Conservation (phyloP, 2,113 vertebrate species). For the Channa maculata region DNA sequence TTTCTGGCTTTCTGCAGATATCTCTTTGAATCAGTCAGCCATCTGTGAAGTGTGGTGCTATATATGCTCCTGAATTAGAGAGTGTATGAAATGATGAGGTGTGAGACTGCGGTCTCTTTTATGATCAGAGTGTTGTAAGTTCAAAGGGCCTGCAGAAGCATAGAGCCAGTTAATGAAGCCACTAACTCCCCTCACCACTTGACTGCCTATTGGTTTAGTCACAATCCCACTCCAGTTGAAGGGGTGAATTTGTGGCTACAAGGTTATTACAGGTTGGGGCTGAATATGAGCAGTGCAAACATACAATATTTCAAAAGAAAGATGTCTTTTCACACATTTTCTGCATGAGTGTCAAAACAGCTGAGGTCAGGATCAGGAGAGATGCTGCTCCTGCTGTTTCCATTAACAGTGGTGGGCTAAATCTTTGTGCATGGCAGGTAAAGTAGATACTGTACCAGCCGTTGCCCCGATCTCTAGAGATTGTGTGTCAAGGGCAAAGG, state of each 20-base stretch:
- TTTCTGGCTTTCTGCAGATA: conserved; percentile 66
- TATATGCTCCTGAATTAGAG: conserved; percentile 77
- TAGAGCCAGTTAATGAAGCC: conserved; percentile 81
- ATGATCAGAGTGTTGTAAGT: conserved; percentile 81
- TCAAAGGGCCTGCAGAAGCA: conserved; percentile 79
- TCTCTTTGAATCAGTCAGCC: conserved; percentile 64
- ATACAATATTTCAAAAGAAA: conserved; percentile 56
- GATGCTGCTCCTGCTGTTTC: conserved; percentile 52
- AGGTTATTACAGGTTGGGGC: conserved; percentile 77
- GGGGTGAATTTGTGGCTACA: conserved; percentile 80
- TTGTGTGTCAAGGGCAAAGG: conserved; percentile 73
- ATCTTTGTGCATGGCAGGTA: conserved; percentile 57
- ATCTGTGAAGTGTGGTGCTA: conserved; percentile 65
- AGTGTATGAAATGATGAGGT: conserved; percentile 82
- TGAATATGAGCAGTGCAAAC: conserved; percentile 48
- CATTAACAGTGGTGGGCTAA: conserved; percentile 38
- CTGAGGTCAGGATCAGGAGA: conserved; percentile 39
- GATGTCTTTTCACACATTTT: conserved; percentile 49
- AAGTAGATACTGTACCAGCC: conserved; percentile 60
- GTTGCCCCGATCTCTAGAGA: conserved; percentile 73
- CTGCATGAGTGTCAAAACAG: conserved; percentile 36
- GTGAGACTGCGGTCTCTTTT: conserved; percentile 77
- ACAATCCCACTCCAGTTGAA: conserved; percentile 66
- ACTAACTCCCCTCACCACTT: conserved; percentile 69
- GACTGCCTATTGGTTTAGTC: conserved; percentile 75